Evolutionary conservation across 2,113 vertebrate species (phyloP).

Genomic region (Vulpes lagopus): DNA sequence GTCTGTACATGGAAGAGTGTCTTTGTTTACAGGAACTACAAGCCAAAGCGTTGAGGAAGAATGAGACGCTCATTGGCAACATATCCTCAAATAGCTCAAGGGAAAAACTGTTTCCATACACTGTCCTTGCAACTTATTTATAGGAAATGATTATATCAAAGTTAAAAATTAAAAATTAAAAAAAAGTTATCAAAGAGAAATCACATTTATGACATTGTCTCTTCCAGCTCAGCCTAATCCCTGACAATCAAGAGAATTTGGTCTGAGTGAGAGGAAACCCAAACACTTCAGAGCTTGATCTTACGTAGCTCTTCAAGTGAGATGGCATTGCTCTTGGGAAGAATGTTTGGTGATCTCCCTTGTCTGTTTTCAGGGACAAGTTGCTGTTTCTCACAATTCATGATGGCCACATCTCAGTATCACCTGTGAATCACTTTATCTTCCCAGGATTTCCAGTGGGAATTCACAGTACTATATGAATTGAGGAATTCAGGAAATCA

Average conservation of each 20-base stretch:
- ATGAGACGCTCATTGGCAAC: background rate
- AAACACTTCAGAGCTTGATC: background rate
- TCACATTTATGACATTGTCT: background rate
- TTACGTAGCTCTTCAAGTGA: background rate
- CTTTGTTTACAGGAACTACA: background rate
- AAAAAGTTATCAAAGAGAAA: background rate
- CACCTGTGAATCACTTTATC: background rate
- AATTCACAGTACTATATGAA: background rate
- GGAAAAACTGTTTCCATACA: background rate
- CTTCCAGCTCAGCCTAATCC: background rate
- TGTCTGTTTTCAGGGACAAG: background rate
- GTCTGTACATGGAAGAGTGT: background rate
- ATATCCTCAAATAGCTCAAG: background rate
- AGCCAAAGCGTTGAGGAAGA: background rate
- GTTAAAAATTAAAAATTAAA: background rate
- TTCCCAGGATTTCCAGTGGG: background rate
- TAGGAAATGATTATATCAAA: background rate
- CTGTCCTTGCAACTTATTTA: background rate
- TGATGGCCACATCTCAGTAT: background rate
- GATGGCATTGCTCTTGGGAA: background rate
- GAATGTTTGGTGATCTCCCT: background rate
- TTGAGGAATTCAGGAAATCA: background rate
- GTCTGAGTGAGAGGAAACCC: background rate
- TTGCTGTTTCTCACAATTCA: background rate
- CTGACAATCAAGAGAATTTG: background rate